Evolutionary conservation across 2,888 invertebrate genomes (phyloP), one percentile per base, ranked within the genome.

Genomic region (Sarcophaga rosellei): DNA sequence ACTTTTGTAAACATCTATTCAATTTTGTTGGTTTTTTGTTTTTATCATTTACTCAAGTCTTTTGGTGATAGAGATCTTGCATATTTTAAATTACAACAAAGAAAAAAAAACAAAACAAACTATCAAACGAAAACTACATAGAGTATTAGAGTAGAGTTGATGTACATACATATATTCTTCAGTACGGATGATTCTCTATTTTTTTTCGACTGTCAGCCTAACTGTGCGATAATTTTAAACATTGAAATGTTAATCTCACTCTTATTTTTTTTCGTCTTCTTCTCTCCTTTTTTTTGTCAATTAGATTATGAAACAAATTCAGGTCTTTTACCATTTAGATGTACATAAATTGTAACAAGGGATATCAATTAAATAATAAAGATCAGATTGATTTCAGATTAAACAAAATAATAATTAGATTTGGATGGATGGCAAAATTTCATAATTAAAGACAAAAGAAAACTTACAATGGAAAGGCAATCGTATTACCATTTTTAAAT

Each of bases 41-140:
- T 23, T 57, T 47, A 5, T 72, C 20, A 61, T 62, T 59, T 21
- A 44, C 66, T 65, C 25, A 75, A 76, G 62, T 65, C 61, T 68
- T 80, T 86, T 25, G 45, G n/a, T 74, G 84, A 82, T 87, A 81
- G 76, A 76, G 61, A 87, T 87, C 85, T 85, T 85, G 82, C 76
- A 87, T 85, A 85, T 77, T 83, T 87, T 74, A 87, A 65, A 66
- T 70, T 72, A 59, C 72, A 82, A 82, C 57, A n/a, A 61, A 59
- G 79, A 47, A 47, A 47, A 47, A 12, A 4, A 82, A 70, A n/a
- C 59, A 59, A 84, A 47, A 47, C 3, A 47, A 15, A 47, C 15
- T 47, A 15, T 15, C 15, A 17, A 53, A 53, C 12, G 5, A 17
- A 53, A 66, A 25, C 80, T 75, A 35, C 3, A 25, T 25, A 25